Evolutionary conservation across 2,113 vertebrate genomes (phyloP).

Genomic region (Pogona vitticeps): DNA sequence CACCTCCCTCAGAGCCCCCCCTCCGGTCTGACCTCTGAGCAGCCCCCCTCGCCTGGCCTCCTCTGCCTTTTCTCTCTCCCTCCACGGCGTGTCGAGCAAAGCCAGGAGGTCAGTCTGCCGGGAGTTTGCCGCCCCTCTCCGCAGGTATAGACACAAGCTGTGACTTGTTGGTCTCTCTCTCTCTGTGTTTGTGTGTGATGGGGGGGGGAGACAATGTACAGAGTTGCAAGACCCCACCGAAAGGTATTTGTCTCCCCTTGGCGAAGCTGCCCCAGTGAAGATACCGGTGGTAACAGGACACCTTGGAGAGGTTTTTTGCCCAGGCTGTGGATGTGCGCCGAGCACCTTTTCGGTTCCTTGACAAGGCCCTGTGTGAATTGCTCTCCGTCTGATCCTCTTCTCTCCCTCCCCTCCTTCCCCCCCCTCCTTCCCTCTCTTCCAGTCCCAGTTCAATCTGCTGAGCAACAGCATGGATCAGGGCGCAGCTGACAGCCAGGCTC

Average conservation of each 20-base stretch:
- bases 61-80: neutral
- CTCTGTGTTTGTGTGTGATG: neutral
- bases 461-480: conserved; percentile 98
- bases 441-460: conserved; percentile 99
- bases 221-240: neutral
- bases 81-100: neutral
- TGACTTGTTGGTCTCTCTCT: conserved; percentile 60
- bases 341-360: too few relatives aligned
- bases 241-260: neutral
- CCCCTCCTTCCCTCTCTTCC: conserved; percentile 72
- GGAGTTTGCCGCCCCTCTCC: neutral
- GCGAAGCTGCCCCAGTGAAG: neutral
- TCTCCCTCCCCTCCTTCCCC: conserved; percentile 59
- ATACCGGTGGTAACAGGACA: neutral
- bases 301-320: neutral
- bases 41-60: neutral
- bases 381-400: neutral
- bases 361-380: too few relatives aligned
- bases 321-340: neutral
- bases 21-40: too few relatives aligned
- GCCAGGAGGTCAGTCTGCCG: conserved; percentile 4
- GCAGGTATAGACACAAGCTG: conserved; percentile 57
- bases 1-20: too few relatives aligned
- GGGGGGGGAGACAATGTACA: neutral
- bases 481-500: conserved; percentile 89